Base-by-base conservation (phyloP, 1,140 invertebrate genomes). In the Drosophila ohnishii region DNA sequence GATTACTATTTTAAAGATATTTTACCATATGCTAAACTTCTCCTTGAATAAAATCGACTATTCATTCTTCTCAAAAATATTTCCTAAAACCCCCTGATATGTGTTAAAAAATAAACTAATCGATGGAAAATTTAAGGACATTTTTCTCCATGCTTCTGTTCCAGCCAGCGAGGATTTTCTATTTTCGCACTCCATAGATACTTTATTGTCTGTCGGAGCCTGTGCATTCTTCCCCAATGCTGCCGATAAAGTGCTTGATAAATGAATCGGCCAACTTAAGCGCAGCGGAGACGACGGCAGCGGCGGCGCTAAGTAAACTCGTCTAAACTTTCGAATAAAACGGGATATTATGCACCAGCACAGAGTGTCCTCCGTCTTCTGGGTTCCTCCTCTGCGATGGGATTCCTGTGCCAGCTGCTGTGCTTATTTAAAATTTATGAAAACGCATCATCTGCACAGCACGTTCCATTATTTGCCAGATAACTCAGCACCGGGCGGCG, bases 401-500 rank as follows among this genome's bases (percentile, higher is more conserved):
- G 42, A 73, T 61, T 28, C 55, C 22, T 32, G 39, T 14, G 77
- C 65, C 63, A 57, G 65, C 47, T 75, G 48, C 80, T 84, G 76
- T 81, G 75, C 69, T 87, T 88, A 88, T 89, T 89, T 88, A 75
- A 88, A 88, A 88, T 88, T 88, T 88, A 88, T 88, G 84, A 88
- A 86, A 88, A 88, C 84, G 84, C 84, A 88, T 88, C 84, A 88
- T 83, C 84, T 88, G 84, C 84, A 88, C 84, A 80, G 84, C 84
- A 88, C 84, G 84, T 88, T 84, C 85, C 77, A 88, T 84, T 88
- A 88, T 88, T 88, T 88, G 84, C 84, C 59, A 88, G 84, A 88
- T 88, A 88, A 88, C 84, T 88, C 84, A 88, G 77, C 80, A 70
- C 79, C 84, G 82, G 84, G 77, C 74, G 84, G 48, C 47, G 25